Conservation (phyloP, 30 jellyfish, hydroid and myxozoan genomes). For the Aurelia coerulea region DNA sequence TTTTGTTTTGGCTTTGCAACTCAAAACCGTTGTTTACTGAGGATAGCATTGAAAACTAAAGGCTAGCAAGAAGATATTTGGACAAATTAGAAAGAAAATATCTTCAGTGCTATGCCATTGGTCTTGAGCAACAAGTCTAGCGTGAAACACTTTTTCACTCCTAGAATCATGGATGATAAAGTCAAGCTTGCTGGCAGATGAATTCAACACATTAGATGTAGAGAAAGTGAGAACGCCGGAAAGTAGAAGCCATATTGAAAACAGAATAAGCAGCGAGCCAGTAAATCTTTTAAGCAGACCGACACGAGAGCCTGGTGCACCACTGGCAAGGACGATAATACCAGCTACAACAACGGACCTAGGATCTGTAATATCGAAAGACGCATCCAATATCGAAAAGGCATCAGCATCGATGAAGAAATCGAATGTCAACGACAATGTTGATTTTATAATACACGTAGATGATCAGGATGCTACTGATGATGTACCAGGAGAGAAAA, state of each 20-base stretch:
- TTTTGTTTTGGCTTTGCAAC: too few relatives aligned
- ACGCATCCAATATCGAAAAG: background rate
- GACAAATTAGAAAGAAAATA: too few relatives aligned
- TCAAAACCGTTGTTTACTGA: too few relatives aligned
- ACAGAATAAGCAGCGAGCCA: background rate
- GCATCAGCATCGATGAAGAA: background rate
- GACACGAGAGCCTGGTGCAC: conserved; percentile 21
- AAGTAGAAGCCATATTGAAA: conserved; percentile 10
- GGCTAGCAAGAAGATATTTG: too few relatives aligned
- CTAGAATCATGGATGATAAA: conserved; percentile 62
- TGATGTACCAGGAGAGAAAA: background rate
- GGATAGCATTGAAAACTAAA: too few relatives aligned
- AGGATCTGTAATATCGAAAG: background rate
- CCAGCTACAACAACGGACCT: background rate
- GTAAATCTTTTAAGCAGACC: background rate
- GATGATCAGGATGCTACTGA: conserved; percentile 42
- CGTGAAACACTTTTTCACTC: background rate
- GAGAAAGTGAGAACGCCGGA: conserved; percentile 24
- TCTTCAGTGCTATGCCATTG: too few relatives aligned
- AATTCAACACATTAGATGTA: conserved; percentile 42
- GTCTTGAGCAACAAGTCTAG: too few relatives aligned
- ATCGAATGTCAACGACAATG: background rate
- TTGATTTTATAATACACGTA: background rate
- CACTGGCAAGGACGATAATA: background rate
- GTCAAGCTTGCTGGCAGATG: conserved; percentile 34